Evolutionary conservation across 2,113 vertebrate species (phyloP).

Genomic region (Urocynchramus pylzowi): DNA sequence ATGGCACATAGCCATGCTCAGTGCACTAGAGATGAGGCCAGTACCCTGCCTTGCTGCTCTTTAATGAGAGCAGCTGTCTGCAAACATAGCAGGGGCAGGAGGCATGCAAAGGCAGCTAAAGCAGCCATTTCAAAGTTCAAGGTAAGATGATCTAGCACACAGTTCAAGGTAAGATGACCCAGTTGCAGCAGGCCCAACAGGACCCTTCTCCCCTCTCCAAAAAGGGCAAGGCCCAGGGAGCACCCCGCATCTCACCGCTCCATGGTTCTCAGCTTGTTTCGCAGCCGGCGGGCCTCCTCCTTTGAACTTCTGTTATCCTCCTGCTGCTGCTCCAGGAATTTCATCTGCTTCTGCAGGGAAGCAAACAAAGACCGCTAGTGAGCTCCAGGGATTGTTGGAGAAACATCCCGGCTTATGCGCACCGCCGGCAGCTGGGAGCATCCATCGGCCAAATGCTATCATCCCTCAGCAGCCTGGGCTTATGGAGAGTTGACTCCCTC

Average conservation of each 20-base stretch:
- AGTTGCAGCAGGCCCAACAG: background rate
- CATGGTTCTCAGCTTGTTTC: slow-evolving; percentile 83
- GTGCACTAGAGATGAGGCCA: background rate
- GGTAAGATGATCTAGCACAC: background rate
- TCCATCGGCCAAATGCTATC: background rate
- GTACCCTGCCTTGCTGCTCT: background rate
- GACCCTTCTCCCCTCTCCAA: background rate
- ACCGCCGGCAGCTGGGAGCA: background rate
- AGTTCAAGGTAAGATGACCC: background rate
- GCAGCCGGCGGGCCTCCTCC: slow-evolving; percentile 83
- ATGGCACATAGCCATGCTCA: background rate
- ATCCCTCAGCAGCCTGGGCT: background rate
- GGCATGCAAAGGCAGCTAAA: background rate
- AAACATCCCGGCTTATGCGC: background rate
- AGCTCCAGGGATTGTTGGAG: background rate
- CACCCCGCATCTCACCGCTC: slow-evolving; percentile 75
- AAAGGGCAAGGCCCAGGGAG: background rate
- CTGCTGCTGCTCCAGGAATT: slow-evolving; percentile 87
- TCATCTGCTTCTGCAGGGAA: slow-evolving; percentile 89
- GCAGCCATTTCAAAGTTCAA: background rate
- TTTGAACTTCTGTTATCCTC: slow-evolving; percentile 81
- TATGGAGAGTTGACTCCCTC: background rate
- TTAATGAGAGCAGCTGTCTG: background rate
- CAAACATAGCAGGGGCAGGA: background rate
- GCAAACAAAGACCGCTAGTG: background rate